These are phyloP conservation scores for Shinisaurus crocodilurus DNA, from an alignment of 2,113 vertebrate genomes.

Conservation along the genomic window DNA sequence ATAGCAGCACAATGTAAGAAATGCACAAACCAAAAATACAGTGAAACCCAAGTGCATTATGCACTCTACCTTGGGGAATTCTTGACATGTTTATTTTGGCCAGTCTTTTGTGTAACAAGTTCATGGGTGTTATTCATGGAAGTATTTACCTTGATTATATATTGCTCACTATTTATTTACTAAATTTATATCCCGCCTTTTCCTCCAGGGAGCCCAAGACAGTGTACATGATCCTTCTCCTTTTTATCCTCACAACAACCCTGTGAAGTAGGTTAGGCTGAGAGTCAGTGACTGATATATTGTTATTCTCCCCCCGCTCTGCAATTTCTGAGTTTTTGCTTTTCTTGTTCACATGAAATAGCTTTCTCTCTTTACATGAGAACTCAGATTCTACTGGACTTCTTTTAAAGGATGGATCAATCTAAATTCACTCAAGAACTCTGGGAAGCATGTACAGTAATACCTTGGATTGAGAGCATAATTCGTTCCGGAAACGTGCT, in stretches of 20 bases:
- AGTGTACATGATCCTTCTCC: no score
- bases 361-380: not conserved
- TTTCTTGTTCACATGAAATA: not conserved
- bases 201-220: no score
- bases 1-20: not conserved
- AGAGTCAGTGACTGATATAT: not conserved
- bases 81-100: not conserved
- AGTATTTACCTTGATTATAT: not conserved
- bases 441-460: not conserved
- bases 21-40: not conserved
- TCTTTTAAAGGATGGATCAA: conserved; percentile 33
- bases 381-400: not conserved
- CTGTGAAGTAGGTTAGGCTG: no score
- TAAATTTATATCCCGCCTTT: no score
- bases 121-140: not conserved
- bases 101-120: not conserved
- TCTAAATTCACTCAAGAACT: conserved; percentile 38
- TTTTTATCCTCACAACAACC: no score
- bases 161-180: no score
- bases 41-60: not conserved
- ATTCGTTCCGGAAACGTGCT: no score
- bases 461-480: no score
- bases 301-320: not conserved
- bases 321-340: not conserved
- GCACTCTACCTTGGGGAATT: not conserved